A percentile compares a stretch with the other conserved stretches of the same genome.
Conservation (phyloP, 2,113 vertebrate species). For the Zosterops hypoxanthus region DNA sequence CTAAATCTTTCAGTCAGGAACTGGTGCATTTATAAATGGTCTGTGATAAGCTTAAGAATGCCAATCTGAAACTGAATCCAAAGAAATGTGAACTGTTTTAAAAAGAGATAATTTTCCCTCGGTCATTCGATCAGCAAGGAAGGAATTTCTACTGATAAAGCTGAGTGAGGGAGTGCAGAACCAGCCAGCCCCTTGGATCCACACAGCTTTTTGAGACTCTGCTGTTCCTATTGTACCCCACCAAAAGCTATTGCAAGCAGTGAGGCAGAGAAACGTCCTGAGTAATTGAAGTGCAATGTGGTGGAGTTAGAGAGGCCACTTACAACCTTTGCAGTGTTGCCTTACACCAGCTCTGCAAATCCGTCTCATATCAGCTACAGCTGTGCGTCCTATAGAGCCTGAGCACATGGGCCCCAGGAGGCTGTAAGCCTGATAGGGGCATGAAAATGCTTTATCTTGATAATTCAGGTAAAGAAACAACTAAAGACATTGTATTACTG, state of each 20-base stretch:
- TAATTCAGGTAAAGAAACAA: conserved; percentile 42
- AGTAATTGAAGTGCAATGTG: neutral
- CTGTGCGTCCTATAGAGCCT: neutral
- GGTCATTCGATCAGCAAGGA: conserved; percentile 51
- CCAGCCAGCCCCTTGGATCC: conserved; percentile 25
- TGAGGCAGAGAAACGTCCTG: neutral
- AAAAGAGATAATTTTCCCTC: conserved; percentile 64
- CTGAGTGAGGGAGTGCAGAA: conserved; percentile 51
- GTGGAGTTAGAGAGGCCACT: conserved; percentile 15
- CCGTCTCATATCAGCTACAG: conserved; percentile 30
- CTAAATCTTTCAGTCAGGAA: conserved; percentile 64
- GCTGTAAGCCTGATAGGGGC: neutral
- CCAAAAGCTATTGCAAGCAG: neutral
- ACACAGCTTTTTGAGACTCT: conserved; percentile 7
- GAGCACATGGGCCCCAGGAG: neutral
- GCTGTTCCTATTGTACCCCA: neutral
- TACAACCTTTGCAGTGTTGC: neutral
- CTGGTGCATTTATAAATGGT: conserved; percentile 60
- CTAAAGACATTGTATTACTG: neutral
- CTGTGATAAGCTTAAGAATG: conserved; percentile 65
- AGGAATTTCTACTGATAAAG: conserved; percentile 71
- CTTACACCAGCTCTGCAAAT: conserved; percentile 36
- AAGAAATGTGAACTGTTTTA: conserved; percentile 72
- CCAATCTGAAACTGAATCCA: conserved; percentile 60
- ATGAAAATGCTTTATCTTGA: conserved; percentile 30